Percentiles rank a stretch among this genome's conserved stretches.
Evolutionary conservation across 2,113 vertebrate species (phyloP).

Genomic region (Oryzias curvinotus): DNA sequence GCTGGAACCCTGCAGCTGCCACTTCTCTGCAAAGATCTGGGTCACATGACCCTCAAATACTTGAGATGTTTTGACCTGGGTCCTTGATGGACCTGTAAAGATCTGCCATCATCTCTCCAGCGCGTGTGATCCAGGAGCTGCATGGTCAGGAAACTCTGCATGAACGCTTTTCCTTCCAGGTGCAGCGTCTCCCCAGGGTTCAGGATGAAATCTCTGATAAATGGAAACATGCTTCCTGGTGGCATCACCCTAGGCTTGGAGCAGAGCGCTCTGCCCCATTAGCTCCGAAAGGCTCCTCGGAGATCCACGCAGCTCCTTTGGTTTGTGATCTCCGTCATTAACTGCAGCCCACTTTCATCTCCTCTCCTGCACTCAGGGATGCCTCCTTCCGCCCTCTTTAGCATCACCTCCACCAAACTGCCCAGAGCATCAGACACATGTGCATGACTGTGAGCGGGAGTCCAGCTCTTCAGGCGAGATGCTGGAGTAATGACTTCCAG

Average conservation of each 20-base stretch:
- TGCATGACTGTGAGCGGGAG: conserved; percentile 11
- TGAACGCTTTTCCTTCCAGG: too few relatives aligned
- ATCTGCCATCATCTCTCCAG: too few relatives aligned
- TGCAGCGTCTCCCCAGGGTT: too few relatives aligned
- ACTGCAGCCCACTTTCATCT: conserved; percentile 57
- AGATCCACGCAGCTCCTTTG: conserved; percentile 17
- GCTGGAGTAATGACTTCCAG: conserved; percentile 60
- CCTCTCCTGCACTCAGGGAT: conserved; percentile 39
- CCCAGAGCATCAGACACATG: conserved; percentile 21
- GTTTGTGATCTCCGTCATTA: conserved; percentile 43
- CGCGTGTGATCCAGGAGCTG: too few relatives aligned
- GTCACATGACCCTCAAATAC: too few relatives aligned
- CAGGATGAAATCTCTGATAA: neutral
- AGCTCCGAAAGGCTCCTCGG: conserved; percentile 14
- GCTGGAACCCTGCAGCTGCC: too few relatives aligned
- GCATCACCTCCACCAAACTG: conserved; percentile 5
- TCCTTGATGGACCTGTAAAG: too few relatives aligned
- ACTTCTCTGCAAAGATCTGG: too few relatives aligned
- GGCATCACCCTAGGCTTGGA: conserved; percentile 1
- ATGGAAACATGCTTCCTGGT: conserved; percentile 21
- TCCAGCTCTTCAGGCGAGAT: conserved; percentile 4
- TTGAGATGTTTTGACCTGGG: too few relatives aligned
- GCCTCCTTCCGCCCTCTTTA: conserved; percentile 53
- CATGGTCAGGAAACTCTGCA: too few relatives aligned
- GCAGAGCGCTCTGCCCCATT: conserved; percentile 10